Percentiles rank a stretch among this genome's conserved stretches.
Conservation (phyloP, 2,797 vertebrate genomes). For the Phrynocephalus guinanensis region DNA sequence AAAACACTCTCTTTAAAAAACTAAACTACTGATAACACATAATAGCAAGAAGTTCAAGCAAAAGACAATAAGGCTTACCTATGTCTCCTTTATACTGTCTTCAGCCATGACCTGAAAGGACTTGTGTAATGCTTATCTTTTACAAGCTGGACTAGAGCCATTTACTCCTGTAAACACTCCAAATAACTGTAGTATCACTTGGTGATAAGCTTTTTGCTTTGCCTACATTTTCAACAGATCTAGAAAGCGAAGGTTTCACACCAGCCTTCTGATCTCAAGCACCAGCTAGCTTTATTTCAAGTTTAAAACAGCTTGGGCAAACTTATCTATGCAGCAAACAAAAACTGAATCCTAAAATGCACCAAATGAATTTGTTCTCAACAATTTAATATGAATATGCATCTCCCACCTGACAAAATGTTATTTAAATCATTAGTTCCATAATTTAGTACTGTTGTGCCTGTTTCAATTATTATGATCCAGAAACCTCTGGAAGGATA, state of each 20-base stretch:
- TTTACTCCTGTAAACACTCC: neutral
- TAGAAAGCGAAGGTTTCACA: neutral
- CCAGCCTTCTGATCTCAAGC: slow-evolving; percentile 4
- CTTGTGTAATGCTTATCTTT: neutral
- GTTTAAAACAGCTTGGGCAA: neutral
- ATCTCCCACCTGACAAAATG: neutral
- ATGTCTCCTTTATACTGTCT: neutral
- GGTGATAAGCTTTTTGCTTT: slow-evolving; percentile 5
- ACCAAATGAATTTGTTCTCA: neutral
- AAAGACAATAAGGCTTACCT: neutral
- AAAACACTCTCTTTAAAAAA: neutral
- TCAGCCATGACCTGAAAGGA: slow-evolving; percentile 11
- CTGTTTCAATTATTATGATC: neutral
- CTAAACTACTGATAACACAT: neutral
- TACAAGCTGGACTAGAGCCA: slow-evolving; percentile 13
- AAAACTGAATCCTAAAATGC: neutral
- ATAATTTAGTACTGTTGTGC: too few species aligned
- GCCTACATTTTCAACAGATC: slow-evolving; percentile 15
- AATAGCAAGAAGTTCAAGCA: neutral
- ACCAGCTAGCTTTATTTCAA: neutral
- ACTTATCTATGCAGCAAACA: neutral
- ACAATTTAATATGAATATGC: neutral
- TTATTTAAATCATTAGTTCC: neutral
- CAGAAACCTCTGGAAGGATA: neutral
- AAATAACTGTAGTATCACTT: slow-evolving; percentile 9